Evolutionary conservation across 2,113 vertebrate species (phyloP).

Genomic region (Leucosticte australis): DNA sequence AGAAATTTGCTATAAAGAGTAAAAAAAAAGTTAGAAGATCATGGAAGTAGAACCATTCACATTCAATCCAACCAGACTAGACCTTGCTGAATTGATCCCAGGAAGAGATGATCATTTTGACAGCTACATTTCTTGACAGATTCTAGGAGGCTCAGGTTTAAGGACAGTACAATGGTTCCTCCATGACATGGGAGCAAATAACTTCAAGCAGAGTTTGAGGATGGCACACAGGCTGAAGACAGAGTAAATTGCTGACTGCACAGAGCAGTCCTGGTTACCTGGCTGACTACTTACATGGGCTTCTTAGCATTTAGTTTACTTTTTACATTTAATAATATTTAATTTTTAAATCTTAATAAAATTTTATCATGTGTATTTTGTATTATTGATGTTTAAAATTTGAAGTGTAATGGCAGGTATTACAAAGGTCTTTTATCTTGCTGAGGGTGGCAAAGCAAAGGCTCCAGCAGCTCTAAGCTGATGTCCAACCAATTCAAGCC

Average conservation of each 20-base stretch:
- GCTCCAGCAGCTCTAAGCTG: background rate
- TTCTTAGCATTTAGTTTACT: background rate
- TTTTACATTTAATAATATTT: background rate
- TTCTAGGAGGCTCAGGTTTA: background rate
- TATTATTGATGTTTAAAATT: background rate
- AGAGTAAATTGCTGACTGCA: background rate
- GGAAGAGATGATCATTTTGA: background rate
- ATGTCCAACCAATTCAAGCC: background rate
- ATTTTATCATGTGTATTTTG: background rate
- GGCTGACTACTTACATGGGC: background rate
- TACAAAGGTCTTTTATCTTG: background rate
- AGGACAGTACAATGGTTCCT: background rate
- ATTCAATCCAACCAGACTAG: background rate
- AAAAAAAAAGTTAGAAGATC: background rate
- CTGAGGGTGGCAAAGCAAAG: background rate
- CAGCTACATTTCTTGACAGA: background rate
- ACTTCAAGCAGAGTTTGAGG: background rate
- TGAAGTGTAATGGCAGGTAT: background rate
- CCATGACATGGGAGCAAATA: background rate
- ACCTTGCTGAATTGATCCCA: background rate
- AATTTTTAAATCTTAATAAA: background rate
- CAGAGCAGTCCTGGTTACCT: background rate
- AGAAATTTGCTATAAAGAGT: background rate
- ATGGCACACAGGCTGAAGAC: background rate
- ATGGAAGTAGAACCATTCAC: background rate